Conservation (phyloP, 2,888 invertebrate species). For the Melieria omissa region DNA sequence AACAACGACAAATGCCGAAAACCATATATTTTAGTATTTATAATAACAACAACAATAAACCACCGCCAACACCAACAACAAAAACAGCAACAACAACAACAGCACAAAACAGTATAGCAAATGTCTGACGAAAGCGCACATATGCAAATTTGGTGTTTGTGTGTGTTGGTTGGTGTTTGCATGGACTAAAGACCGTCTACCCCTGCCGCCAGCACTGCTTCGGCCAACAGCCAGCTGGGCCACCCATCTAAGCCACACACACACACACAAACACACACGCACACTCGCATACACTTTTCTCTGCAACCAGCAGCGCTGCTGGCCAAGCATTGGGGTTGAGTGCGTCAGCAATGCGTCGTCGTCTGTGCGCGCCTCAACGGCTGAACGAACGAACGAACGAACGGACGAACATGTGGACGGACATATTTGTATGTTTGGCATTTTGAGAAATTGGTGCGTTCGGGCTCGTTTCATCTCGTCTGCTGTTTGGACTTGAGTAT, state of each 20-base stretch:
- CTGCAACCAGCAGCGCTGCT: too few species aligned
- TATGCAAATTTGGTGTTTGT: constrained; percentile 17
- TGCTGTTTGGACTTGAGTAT: constrained; percentile 14
- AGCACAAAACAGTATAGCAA: neutral
- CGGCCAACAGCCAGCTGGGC: too few species aligned
- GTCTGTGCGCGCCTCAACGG: too few species aligned
- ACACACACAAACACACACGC: too few species aligned
- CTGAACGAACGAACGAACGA: neutral
- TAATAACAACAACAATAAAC: too few species aligned
- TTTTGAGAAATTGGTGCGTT: constrained; percentile 3
- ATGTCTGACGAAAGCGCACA: neutral
- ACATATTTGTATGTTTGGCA: constrained; percentile 10
- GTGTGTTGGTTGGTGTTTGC: neutral
- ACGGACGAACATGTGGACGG: neutral
- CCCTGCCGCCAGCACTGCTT: neutral
- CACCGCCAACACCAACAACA: too few species aligned
- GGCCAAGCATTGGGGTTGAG: too few species aligned
- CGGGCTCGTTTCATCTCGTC: neutral
- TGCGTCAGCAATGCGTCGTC: too few species aligned
- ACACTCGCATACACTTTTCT: too few species aligned
- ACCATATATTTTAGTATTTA: neutral
- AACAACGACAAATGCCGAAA: too few species aligned
- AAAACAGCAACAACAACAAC: too few species aligned
- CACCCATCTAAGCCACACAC: too few species aligned
- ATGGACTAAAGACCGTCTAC: neutral